These are phyloP conservation scores for Oscheius myriophilus DNA, from an alignment of 2,888 invertebrate genomes.

Conservation along the genomic window DNA sequence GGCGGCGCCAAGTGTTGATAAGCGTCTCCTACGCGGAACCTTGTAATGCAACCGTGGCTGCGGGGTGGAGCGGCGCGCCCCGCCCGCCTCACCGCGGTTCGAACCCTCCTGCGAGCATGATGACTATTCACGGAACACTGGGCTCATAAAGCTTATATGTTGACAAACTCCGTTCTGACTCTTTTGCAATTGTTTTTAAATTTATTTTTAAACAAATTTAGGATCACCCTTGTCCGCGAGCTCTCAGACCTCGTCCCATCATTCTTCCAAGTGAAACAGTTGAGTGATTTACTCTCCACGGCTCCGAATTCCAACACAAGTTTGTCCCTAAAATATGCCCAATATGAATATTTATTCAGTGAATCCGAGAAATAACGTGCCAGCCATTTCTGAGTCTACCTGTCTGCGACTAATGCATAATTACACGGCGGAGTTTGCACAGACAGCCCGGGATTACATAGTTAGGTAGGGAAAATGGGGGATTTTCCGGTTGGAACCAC, in stretches of 20 bases:
- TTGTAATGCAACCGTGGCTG: too few species aligned
- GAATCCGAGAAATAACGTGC: constrained; percentile 49
- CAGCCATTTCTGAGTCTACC: constrained; percentile 62
- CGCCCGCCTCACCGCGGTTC: constrained; percentile 29
- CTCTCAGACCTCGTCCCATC: constrained; percentile 73
- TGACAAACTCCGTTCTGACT: constrained; percentile 50
- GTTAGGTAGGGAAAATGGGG: constrained; percentile 30
- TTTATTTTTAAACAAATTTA: too few species aligned
- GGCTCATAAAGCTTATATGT: constrained; percentile 48
- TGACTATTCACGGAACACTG: constrained; percentile 53
- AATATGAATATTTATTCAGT: constrained; percentile 41
- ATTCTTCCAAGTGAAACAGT: constrained; percentile 68
- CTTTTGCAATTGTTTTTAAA: constrained; percentile 31
- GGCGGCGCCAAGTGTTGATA: too few species aligned
- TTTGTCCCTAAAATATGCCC: constrained; percentile 24
- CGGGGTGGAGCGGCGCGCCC: neutral
- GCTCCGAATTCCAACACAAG: constrained; percentile 50
- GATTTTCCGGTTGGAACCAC: neutral
- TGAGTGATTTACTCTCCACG: constrained; percentile 55
- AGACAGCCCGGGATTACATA: constrained; percentile 69
- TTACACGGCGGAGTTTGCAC: constrained; percentile 72
- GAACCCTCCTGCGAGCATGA: constrained; percentile 38
- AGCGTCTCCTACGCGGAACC: too few species aligned
- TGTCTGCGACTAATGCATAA: constrained; percentile 70
- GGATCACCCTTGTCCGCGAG: constrained; percentile 71